These are phyloP conservation scores for Nymphicus hollandicus DNA, from an alignment of 2,113 vertebrate genomes.

Conservation along the genomic window DNA sequence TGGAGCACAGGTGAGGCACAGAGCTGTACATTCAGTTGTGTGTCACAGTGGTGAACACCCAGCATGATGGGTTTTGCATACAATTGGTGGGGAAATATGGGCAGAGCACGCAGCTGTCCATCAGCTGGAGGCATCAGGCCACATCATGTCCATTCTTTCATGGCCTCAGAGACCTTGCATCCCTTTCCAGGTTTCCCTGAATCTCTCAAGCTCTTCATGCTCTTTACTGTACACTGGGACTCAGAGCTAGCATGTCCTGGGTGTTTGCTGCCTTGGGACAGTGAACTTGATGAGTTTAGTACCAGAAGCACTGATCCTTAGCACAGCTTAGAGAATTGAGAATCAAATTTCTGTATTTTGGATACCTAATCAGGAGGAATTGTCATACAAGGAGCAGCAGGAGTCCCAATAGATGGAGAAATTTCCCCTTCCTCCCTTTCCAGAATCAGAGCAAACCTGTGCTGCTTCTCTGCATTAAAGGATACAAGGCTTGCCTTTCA, in stretches of 20 bases:
- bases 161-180: neutral
- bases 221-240: neutral
- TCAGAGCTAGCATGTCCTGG: neutral
- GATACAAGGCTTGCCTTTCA: neutral
- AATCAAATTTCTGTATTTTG: neutral
- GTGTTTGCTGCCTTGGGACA: neutral
- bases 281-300: neutral
- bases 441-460: neutral
- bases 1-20: fast-evolving
- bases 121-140: neutral
- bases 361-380: neutral
- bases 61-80: neutral
- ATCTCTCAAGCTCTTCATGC: neutral
- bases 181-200: neutral
- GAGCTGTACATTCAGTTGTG: too few relatives aligned
- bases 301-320: neutral
- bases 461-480: neutral
- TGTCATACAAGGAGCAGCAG: neutral
- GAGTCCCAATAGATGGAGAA: neutral
- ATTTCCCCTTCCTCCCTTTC: neutral
- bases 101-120: neutral
- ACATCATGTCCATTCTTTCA: neutral
- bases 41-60: neutral
- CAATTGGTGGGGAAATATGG: neutral
- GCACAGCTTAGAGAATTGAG: neutral